phyloP scores from a whole-genome alignment of 2,797 vertebrate species.

The Sphenopsis melanotis region DNA sequence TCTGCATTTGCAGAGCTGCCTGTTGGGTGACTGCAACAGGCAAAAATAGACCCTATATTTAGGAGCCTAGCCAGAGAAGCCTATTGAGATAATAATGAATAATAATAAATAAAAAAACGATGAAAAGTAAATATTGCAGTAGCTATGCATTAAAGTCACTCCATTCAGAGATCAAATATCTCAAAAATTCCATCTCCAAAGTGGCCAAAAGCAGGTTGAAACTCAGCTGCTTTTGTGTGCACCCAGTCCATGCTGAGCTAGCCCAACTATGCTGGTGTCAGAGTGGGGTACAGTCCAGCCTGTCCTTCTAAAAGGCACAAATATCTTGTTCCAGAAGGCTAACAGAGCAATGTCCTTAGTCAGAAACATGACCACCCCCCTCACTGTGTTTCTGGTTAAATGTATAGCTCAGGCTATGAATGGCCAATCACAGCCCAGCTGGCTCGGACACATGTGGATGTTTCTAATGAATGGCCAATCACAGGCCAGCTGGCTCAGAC shows the following conservation, averaged over 20 bases:
- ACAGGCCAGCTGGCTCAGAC: too few relatives aligned
- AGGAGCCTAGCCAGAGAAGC: not conserved
- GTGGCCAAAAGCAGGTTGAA: not conserved
- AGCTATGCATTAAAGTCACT: not conserved
- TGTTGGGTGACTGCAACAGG: not conserved
- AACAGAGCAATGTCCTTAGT: not conserved
- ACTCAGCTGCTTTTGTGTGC: not conserved
- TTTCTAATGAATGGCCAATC: too few relatives aligned
- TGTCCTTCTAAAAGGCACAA: not conserved
- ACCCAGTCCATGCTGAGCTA: not conserved
- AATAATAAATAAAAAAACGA: not conserved
- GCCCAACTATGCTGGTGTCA: not conserved
- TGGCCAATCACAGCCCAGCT: too few relatives aligned
- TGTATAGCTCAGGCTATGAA: not conserved
- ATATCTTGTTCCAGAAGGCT: not conserved
- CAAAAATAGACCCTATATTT: not conserved
- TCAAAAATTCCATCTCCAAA: not conserved
- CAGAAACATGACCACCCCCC: not conserved
- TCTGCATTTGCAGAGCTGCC: not conserved
- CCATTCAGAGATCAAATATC: not conserved
- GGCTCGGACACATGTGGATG: too few relatives aligned
- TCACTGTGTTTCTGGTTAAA: not conserved
- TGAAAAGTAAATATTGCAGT: not conserved
- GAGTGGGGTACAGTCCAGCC: fast-evolving
- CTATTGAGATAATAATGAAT: not conserved